Percentiles rank a stretch among this genome's conserved stretches.
These are phyloP conservation scores for Ectobius pallidus DNA, from an alignment of 2,888 invertebrate species.

Conservation along the genomic window DNA sequence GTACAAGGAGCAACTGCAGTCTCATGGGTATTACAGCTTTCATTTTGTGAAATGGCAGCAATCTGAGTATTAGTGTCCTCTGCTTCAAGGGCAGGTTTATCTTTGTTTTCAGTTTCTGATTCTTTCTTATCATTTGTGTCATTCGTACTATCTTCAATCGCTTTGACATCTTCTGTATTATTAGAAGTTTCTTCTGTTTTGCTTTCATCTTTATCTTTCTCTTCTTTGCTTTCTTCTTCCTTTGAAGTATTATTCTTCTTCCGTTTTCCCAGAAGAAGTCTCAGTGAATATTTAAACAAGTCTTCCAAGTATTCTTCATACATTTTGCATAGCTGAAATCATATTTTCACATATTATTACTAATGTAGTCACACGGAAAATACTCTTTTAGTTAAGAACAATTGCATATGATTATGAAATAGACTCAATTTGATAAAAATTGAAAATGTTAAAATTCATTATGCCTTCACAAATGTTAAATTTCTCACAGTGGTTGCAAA, in stretches of 20 bases:
- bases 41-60: not conserved
- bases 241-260: not conserved
- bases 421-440: too few species aligned
- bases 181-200: slow-evolving; percentile 21
- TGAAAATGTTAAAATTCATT: too few species aligned
- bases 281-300: slow-evolving; percentile 51
- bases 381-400: too few species aligned
- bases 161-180: slow-evolving; percentile 41
- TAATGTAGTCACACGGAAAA: too few species aligned
- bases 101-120: not conserved
- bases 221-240: not conserved
- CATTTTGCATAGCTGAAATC: slow-evolving; percentile 70
- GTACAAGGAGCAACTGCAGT: not conserved
- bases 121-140: slow-evolving; percentile 42
- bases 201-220: not conserved
- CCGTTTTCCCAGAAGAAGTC: slow-evolving; percentile 33
- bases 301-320: slow-evolving; percentile 78
- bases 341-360: too few species aligned
- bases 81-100: not conserved
- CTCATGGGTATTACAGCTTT: not conserved
- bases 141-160: slow-evolving; percentile 26
- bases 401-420: too few species aligned
- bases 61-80: slow-evolving; percentile 23
- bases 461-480: too few species aligned
- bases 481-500: too few species aligned